Evolutionary conservation across 2,888 invertebrate species (phyloP).

Genomic region (Cosmia pyralina): DNA sequence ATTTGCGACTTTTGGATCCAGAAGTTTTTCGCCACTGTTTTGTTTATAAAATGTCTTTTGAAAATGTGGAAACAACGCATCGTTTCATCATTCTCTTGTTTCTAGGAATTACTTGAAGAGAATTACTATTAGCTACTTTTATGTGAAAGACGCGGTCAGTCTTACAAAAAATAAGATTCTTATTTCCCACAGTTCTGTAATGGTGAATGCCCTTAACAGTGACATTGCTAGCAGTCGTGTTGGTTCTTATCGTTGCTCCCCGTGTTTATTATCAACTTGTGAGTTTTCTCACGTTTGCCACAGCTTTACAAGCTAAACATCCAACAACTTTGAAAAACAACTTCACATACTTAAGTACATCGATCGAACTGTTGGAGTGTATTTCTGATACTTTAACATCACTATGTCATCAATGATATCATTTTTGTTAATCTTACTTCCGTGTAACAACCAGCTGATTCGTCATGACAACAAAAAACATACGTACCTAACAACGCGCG

Average conservation of each 20-base stretch:
- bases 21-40: not conserved
- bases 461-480: slow-evolving; percentile 68
- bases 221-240: slow-evolving; percentile 9
- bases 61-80: not conserved
- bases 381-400: slow-evolving; percentile 37
- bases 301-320: slow-evolving; percentile 36
- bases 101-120: too few relatives aligned
- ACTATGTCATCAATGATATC: slow-evolving; percentile 56
- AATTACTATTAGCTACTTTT: not conserved
- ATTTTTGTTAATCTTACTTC: slow-evolving; percentile 47
- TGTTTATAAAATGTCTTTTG: not conserved
- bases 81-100: not conserved
- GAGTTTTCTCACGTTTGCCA: slow-evolving; percentile 52
- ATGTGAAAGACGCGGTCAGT: not conserved
- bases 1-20: too few relatives aligned
- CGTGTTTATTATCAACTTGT: slow-evolving; percentile 48
- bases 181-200: not conserved
- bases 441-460: slow-evolving; percentile 73
- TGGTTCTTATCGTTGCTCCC: slow-evolving; percentile 24
- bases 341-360: slow-evolving; percentile 26
- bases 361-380: slow-evolving; percentile 1
- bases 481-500: slow-evolving; percentile 80
- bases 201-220: slow-evolving; percentile 27
- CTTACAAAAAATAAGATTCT: slow-evolving; percentile 7
- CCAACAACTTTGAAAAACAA: slow-evolving; percentile 28